phyloP scores from a whole-genome alignment of 2,797 vertebrate species.

The Masticophis lateralis region DNA sequence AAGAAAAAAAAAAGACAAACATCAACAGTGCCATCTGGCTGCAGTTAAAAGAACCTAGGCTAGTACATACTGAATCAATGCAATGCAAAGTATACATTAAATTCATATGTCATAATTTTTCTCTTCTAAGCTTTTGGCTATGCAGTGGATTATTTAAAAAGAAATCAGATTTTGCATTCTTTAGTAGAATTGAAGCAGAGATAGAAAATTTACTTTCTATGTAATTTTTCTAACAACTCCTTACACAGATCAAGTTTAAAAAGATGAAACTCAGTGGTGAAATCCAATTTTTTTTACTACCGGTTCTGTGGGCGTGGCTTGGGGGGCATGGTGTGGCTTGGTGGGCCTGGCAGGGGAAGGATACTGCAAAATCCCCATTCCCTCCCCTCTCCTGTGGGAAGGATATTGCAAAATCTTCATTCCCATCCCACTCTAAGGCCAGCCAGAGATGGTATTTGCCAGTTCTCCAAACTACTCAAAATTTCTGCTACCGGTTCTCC shows the following conservation, averaged over 20 bases:
- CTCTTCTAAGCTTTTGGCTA: background rate
- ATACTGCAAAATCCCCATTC: no score
- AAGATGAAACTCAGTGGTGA: background rate
- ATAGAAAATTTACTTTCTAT: background rate
- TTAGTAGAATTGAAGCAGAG: background rate
- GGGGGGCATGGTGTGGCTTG: no score
- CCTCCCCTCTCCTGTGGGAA: no score
- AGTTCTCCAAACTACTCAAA: no score
- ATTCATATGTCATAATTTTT: background rate
- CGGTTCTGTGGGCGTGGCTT: no score
- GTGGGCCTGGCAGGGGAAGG: no score
- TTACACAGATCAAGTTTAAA: background rate
- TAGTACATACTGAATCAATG: background rate
- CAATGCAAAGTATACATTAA: background rate
- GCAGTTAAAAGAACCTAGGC: conserved; percentile 31
- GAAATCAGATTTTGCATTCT: background rate
- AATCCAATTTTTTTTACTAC: no score
- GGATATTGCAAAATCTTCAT: no score
- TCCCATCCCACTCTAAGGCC: no score
- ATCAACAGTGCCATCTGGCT: conserved; percentile 82
- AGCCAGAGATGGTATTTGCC: no score
- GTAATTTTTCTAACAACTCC: background rate
- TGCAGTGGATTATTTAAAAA: background rate
- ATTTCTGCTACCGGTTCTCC: no score
- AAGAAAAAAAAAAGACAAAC: conserved; percentile 57